Conservation (phyloP, 2,113 vertebrate species). For the Odontophorus gujanensis region DNA sequence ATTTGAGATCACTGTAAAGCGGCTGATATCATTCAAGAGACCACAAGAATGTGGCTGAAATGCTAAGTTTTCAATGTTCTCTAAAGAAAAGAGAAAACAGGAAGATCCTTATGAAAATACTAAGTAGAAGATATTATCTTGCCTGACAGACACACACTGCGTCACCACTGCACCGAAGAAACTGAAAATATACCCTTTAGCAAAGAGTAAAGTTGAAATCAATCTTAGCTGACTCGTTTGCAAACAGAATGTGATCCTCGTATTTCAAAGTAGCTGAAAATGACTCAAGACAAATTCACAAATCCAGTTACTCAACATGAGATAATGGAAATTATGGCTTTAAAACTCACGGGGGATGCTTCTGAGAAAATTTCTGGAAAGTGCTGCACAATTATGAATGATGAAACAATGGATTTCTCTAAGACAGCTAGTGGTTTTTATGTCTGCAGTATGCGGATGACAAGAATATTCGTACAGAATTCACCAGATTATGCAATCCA, state of each 20-base stretch:
- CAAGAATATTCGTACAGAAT: slow-evolving; percentile 39
- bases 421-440: slow-evolving; percentile 59
- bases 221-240: slow-evolving; percentile 56
- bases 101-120: slow-evolving; percentile 67
- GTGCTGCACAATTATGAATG: slow-evolving; percentile 62
- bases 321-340: slow-evolving; percentile 73
- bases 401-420: slow-evolving; percentile 71
- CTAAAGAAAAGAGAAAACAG: slow-evolving; percentile 63
- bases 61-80: slow-evolving; percentile 51
- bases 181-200: slow-evolving; percentile 62
- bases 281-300: slow-evolving; percentile 73
- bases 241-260: slow-evolving; percentile 53
- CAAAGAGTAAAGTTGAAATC: slow-evolving; percentile 50
- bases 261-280: slow-evolving; percentile 72
- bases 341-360: slow-evolving; percentile 63
- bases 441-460: slow-evolving; percentile 48
- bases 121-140: slow-evolving; percentile 59
- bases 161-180: slow-evolving; percentile 46
- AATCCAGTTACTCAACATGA: slow-evolving; percentile 74
- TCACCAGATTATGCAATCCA: neutral
- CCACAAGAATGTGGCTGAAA: slow-evolving; percentile 62
- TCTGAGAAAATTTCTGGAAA: slow-evolving; percentile 73
- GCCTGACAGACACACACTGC: slow-evolving; percentile 42
- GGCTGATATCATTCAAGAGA: slow-evolving; percentile 55
- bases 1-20: slow-evolving; percentile 62